These are phyloP conservation scores for Mactra quadrangularis DNA, from an alignment of 1,140 invertebrate species.

Conservation along the genomic window DNA sequence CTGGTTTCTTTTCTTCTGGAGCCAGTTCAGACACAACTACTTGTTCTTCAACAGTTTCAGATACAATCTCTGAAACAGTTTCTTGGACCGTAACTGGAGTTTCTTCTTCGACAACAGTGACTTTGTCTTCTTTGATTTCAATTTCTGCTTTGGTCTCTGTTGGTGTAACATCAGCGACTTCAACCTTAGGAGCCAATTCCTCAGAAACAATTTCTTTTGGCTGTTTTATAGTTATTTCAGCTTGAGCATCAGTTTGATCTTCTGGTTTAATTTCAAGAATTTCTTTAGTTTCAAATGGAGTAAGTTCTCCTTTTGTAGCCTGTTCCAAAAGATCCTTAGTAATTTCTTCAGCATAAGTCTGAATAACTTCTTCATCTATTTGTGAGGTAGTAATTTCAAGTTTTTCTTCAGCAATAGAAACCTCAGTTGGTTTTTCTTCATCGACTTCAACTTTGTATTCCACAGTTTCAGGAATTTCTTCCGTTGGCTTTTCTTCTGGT, in stretches of 20 bases:
- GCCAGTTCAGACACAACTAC: constrained; percentile 19
- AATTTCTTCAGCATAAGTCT: constrained; percentile 54
- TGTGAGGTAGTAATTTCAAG: neutral
- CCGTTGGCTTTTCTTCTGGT: constrained; percentile 40
- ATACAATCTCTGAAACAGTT: neutral
- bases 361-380: constrained; percentile 30
- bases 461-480: constrained; percentile 46
- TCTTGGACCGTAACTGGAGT: neutral
- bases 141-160: constrained; percentile 9
- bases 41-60: constrained; percentile 23
- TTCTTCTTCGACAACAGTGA: constrained; percentile 32
- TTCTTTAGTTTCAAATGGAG: constrained; percentile 43
- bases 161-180: constrained; percentile 30
- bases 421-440: constrained; percentile 27
- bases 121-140: constrained; percentile 21
- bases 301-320: constrained; percentile 44
- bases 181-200: neutral
- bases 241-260: constrained; percentile 43
- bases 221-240: constrained; percentile 38
- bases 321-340: constrained; percentile 50
- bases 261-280: constrained; percentile 47
- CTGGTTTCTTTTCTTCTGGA: neutral
- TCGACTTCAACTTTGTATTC: constrained; percentile 8
- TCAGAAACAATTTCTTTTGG: constrained; percentile 37
- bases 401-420: constrained; percentile 27